phyloP scores from a whole-genome alignment of 2,888 invertebrate genomes.

The Nomada fabriciana region DNA sequence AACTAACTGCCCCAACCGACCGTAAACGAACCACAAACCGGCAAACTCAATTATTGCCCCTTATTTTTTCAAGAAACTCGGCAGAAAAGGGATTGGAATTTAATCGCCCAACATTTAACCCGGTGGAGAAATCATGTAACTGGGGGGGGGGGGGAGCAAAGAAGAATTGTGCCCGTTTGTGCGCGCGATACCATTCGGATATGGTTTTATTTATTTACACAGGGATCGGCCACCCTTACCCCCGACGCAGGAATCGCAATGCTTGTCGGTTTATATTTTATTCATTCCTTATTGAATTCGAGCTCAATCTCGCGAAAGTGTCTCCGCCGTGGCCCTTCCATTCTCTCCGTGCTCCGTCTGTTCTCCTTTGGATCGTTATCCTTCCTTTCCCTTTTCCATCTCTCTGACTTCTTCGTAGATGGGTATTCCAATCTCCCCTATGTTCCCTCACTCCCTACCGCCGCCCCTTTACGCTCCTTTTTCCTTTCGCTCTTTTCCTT shows the following conservation, averaged over 20 bases:
- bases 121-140: constrained; percentile 16
- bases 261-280: constrained; percentile 82
- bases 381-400: constrained; percentile 53
- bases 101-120: constrained; percentile 37
- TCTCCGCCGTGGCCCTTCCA: constrained; percentile 74
- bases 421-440: constrained; percentile 78
- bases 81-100: constrained; percentile 20
- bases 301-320: constrained; percentile 83
- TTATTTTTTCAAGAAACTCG: not conserved
- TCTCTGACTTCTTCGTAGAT: constrained; percentile 64
- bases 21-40: not conserved
- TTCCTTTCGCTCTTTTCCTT: not conserved
- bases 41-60: not conserved
- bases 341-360: constrained; percentile 60
- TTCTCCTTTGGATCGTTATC: constrained; percentile 60
- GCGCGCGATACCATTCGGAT: constrained; percentile 51
- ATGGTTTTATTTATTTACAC: constrained; percentile 81
- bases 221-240: constrained; percentile 75
- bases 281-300: constrained; percentile 84
- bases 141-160: not conserved
- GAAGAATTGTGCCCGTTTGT: constrained; percentile 29
- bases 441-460: constrained; percentile 52
- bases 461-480: constrained; percentile 6
- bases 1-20: not conserved
- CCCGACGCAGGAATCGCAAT: constrained; percentile 72